phyloP scores from a whole-genome alignment of 2,113 vertebrate species.

The Brachyhypopomus occidentalis region DNA sequence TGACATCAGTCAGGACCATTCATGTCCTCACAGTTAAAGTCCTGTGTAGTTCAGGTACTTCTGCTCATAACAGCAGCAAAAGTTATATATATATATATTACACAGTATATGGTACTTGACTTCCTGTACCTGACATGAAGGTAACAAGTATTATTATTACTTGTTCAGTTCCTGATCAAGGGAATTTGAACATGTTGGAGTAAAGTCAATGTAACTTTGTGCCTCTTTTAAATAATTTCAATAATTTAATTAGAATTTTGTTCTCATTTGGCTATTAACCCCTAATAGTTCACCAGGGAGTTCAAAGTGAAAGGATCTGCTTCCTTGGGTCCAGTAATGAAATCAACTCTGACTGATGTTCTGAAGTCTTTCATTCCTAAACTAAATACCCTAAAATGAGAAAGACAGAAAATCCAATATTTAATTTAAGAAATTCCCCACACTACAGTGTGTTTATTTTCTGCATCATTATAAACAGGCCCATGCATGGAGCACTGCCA shows the following conservation, averaged over 20 bases:
- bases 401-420: not conserved
- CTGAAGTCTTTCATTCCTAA: not conserved
- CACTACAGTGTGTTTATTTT: no score
- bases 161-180: not conserved
- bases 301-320: not conserved
- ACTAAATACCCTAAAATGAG: not conserved
- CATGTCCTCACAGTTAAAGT: no score
- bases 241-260: constrained; percentile 1
- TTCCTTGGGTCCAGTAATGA: not conserved
- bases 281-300: not conserved
- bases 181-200: constrained; percentile 22
- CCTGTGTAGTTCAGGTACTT: no score
- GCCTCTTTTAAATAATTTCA: constrained; percentile 9
- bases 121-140: no score
- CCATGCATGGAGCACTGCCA: not conserved
- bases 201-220: constrained; percentile 18
- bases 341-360: not conserved
- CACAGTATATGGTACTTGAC: no score
- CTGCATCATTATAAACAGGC: no score
- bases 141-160: no score
- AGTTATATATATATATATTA: no score
- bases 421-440: no score
- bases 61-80: no score
- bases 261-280: constrained; percentile 12
- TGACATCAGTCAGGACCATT: no score